Base-by-base conservation (phyloP, 2,888 invertebrate species). In the Lasioglossum morio region DNA sequence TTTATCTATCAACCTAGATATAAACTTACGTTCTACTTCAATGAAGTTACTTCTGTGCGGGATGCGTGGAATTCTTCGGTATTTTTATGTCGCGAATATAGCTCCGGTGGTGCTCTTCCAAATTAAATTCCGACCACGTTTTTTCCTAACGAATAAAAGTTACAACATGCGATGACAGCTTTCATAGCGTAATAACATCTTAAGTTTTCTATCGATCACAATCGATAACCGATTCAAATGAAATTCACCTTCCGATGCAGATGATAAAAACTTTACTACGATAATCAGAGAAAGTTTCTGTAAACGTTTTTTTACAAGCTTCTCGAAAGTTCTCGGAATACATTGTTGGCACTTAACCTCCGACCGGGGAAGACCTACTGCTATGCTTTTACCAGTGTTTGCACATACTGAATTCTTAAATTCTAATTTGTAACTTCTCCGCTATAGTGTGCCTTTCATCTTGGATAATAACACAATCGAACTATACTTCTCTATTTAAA, bases 281-380 rank as follows among this genome's bases (percentile, higher is more conserved):
- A 70, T 74, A 70, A 74, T 53, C 23, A 37, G 82, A 79, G 82
- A 82, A 82, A 82, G 82, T 79, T 79, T 63, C 23, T 66, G 78
- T n/a, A 40, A 78, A 72, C 60, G 77, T 27, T 72, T 72, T 72
- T 63, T 40, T 74, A 82, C 27, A 34, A 74, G 78, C 34, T 82
- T 74, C 37, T 79, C 70, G 82, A 82, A 79, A 82, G 73, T 79
- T 70, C 73, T 57, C 70, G 34, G 63, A 48, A 63, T 43, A 77
- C 46, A 19, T 37, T 63, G 72, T n/a, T 60, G 81, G 37, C 72
- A 63, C 72, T 70, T 46, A 27, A 30, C 66, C 60, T 76, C 72
- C 70, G 70, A n/a, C 34, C 40, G 27, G 34, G n/a, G n/a, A 27
- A 23, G n/a, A 60, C 23, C 23, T 5, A 40, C 16, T 4, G 60